phyloP scores from a whole-genome alignment of 2,888 invertebrate genomes.

The Melikaiella ostensackeni region DNA sequence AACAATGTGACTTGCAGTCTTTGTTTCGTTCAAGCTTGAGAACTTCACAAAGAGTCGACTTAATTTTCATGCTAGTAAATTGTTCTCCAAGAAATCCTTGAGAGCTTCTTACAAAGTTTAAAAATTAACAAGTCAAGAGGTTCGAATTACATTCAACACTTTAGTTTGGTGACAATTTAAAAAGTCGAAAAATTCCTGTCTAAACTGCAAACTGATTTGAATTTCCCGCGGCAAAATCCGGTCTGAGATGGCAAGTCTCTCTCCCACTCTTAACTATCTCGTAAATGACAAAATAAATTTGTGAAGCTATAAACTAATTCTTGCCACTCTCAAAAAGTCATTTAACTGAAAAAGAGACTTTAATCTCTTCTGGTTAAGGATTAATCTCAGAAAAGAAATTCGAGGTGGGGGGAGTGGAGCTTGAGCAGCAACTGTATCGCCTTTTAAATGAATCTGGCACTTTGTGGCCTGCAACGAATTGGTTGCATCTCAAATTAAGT shows the following conservation, averaged over 20 bases:
- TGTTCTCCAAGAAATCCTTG: background rate
- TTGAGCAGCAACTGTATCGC: background rate
- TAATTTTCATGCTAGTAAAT: background rate
- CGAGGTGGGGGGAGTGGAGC: background rate
- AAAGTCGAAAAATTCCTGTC: too few species aligned
- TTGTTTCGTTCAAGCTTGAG: background rate
- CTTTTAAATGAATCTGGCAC: constrained; percentile 20
- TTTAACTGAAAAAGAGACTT: background rate
- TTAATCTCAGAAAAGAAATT: background rate
- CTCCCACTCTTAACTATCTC: too few species aligned
- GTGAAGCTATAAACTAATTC: background rate
- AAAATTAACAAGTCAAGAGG: background rate
- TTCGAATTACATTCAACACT: background rate
- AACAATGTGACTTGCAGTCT: constrained; percentile 1
- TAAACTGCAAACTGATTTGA: too few species aligned
- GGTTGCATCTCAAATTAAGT: constrained; percentile 44
- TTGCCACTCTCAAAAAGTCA: background rate
- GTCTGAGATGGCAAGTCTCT: background rate
- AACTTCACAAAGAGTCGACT: constrained; percentile 2
- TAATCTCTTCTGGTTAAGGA: background rate
- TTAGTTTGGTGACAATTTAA: too few species aligned
- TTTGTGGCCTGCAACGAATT: background rate
- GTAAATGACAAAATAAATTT: too few species aligned
- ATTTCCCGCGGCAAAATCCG: too few species aligned
- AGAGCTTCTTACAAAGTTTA: background rate